Base-by-base conservation (phyloP, 1,140 invertebrate genomes). In the Proctacanthus coquilletti region DNA sequence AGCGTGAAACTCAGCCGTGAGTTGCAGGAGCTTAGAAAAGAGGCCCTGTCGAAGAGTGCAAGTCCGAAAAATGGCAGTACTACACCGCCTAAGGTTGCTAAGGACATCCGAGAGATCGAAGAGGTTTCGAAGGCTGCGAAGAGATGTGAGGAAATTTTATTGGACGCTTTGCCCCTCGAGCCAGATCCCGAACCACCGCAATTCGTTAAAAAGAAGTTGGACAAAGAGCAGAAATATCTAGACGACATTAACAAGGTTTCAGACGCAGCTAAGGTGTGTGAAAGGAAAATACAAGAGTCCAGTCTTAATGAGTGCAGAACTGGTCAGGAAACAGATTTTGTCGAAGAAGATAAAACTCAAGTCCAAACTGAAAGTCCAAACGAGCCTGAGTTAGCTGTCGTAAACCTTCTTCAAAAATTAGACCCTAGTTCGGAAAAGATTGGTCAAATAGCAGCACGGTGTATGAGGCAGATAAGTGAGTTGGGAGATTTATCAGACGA, bases 1-100 rank as follows among this genome's bases (percentile, higher is more conserved):
- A 70, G 60, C 47, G 66, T 70, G 33, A 65, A 67, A 38, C 48
- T 72, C 29, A 64, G 61, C n/a, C 56, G 68, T 40, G 64, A 67
- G 27, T 52, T 66, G 30, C 49, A 65, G 39, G 56, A 51, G 34
- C 34, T 53, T 14, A 45, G 44, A 21, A 58, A 56, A 39, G 55
- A 59, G 45, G 54, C 54, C 0, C n/a, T 58, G 10, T 53, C 58
- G 0, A 58, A 51, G 5, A 45, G 49, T 0, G 46, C 55, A 0
- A 35, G 51, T 1, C 49, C 55, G 6, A 56, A 52, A 18, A n/a
- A 48, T 2, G 48, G 40, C 36, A 8, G 8, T 34, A 13, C 13
- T 21, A 33, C 33, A 3, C 10, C 25, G 2, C 36, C 48, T 0
- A 52, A 50, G 47, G 68, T 51, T 19, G 51, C 47, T 18, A 40